phyloP scores from a whole-genome alignment of 1,140 invertebrate genomes.

The Nasonia giraulti region DNA sequence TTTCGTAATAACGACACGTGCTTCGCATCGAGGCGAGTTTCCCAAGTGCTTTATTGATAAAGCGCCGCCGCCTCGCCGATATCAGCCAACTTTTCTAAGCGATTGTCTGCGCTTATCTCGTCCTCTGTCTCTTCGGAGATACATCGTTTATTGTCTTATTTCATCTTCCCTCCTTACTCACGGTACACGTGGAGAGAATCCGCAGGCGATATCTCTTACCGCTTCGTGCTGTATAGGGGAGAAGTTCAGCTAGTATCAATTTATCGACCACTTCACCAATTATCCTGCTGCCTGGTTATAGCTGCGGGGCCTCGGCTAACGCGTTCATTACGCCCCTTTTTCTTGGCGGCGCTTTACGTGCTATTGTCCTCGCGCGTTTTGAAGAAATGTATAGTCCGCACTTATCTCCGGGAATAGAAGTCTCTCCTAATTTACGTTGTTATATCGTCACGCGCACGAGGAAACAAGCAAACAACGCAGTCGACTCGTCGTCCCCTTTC shows the following conservation, averaged over 20 bases:
- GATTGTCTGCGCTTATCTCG: background rate
- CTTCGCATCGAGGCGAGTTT: background rate
- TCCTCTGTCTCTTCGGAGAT: background rate
- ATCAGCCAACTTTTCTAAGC: slow-evolving; percentile 21
- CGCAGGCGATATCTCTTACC: background rate
- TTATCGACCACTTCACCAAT: background rate
- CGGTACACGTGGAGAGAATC: background rate
- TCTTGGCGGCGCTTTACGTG: background rate
- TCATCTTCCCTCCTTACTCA: background rate
- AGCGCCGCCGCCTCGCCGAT: background rate
- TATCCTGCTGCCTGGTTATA: background rate
- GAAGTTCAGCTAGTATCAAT: background rate
- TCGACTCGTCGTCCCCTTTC: background rate
- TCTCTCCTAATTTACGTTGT: background rate
- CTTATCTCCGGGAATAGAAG: background rate
- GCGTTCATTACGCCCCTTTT: background rate
- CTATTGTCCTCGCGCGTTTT: background rate
- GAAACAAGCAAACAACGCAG: background rate
- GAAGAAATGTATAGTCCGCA: background rate
- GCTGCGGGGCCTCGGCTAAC: too few relatives aligned
- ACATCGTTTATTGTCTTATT: slow-evolving; percentile 2
- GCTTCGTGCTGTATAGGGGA: background rate
- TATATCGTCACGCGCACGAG: background rate
- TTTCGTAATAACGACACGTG: slow-evolving; percentile 5
- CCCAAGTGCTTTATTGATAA: slow-evolving; percentile 34